Base-by-base conservation (phyloP, 2,888 invertebrate species). In the Lochmaea crataegi region DNA sequence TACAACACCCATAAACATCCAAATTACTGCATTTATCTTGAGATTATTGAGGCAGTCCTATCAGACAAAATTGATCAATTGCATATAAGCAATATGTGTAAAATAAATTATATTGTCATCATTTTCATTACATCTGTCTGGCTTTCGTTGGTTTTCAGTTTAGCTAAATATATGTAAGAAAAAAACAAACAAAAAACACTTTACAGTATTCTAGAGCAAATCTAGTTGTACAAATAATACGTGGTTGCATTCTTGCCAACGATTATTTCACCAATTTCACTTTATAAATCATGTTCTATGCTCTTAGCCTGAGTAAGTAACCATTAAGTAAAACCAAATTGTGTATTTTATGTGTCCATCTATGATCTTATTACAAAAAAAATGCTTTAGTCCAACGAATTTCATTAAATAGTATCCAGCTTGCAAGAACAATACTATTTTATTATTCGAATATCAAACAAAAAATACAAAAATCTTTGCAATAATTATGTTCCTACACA, bases 271-370 rank as follows among this genome's bases (percentile, higher is more conserved):
- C 9, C 51, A 53, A 16, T 16, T 53, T 53, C 51, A 18, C 48
- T 48, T 48, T 48, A 48, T 48, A 48, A 48, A 48, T 53, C 1
- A 53, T 53, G n/a, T 9, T 60, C 0, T 32, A 38, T 38, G 60
- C 60, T 60, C 18, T 60, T 38, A 60, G 14, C 38, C 60, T 60
- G 38, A 38, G 60, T 60, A 60, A 60, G 60, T 60, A 60, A 60
- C 60, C 60, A 60, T 60, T 38, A 60, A 60, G 60, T 60, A 60
- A 38, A 32, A 60, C 60, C 60, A 60, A 60, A 60, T 60, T 60
- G 32, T 26, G 16, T 14, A 14, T 32, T 26, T 32, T n/a, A 60
- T n/a, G 32, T 60, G 2, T 56, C 22, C 22, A 56, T 11, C 5
- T 22, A 18, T 56, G 11, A 56, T 56, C 7, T 38, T 38, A 38